Conservation (phyloP, 2,113 vertebrate species). For the Plectropomus leopardus region DNA sequence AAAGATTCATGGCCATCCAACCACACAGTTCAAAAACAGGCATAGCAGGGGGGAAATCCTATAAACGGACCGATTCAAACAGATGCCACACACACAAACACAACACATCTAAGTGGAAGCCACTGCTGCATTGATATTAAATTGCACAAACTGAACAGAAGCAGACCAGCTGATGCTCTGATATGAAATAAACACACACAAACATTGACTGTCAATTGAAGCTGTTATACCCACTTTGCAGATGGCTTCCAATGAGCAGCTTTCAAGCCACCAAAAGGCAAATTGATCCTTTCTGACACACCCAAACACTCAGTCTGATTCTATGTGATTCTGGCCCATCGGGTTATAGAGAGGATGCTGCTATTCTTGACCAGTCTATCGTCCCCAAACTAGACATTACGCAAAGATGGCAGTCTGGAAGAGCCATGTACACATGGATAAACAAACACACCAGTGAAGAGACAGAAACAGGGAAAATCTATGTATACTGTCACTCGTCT, state of each 20-base stretch:
- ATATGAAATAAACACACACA: constrained; percentile 43
- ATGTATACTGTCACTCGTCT: background rate
- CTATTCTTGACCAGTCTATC: constrained; percentile 35
- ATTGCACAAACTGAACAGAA: constrained; percentile 44
- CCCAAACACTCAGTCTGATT: constrained; percentile 29
- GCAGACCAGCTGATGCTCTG: constrained; percentile 42
- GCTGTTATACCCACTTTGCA: constrained; percentile 29
- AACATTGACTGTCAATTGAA: background rate
- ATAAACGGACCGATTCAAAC: constrained; percentile 33
- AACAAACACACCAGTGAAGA: constrained; percentile 10
- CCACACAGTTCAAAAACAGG: constrained; percentile 44
- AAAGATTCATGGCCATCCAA: constrained; percentile 41
- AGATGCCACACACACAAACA: background rate
- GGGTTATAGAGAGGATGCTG: constrained; percentile 6
- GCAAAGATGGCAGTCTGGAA: constrained; percentile 22
- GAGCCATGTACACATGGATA: constrained; percentile 19
- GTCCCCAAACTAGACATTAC: constrained; percentile 27
- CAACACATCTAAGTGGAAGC: constrained; percentile 3
- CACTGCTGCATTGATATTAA: constrained; percentile 42
- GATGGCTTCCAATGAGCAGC: constrained; percentile 32
- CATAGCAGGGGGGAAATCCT: constrained; percentile 30
- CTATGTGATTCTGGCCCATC: background rate
- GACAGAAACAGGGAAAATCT: background rate
- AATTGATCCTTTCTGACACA: constrained; percentile 44
- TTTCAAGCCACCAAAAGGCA: constrained; percentile 39